phyloP scores from a whole-genome alignment of 2,888 invertebrate genomes.

The Abrostola triplasia region DNA sequence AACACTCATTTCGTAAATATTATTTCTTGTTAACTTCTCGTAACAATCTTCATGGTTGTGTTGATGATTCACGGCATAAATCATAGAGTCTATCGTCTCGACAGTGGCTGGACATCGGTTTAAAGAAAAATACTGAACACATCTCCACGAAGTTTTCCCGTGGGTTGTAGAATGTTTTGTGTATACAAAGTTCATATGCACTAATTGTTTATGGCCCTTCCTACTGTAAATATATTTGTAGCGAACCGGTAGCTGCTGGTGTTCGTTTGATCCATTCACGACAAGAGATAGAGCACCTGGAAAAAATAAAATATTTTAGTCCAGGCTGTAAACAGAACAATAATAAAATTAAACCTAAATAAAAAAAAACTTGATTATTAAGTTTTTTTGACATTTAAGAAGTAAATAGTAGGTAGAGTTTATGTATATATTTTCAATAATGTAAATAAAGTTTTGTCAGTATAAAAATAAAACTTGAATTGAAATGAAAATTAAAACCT shows the following conservation, averaged over 20 bases:
- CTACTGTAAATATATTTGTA: conserved; percentile 87
- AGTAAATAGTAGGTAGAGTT: too few species aligned
- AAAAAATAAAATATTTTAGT: conserved; percentile 43
- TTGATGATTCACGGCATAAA: conserved; percentile 84
- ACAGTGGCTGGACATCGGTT: conserved; percentile 86
- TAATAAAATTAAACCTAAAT: background rate
- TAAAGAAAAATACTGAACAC: conserved; percentile 86
- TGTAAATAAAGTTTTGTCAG: too few species aligned
- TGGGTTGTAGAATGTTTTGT: conserved; percentile 87
- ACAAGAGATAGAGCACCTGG: conserved; percentile 85
- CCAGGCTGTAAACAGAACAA: background rate
- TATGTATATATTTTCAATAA: too few species aligned
- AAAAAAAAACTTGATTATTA: too few species aligned
- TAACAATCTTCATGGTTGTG: conserved; percentile 86
- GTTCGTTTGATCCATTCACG: conserved; percentile 78
- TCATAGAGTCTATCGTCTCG: conserved; percentile 84
- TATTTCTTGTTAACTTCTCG: conserved; percentile 82
- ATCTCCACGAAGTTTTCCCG: conserved; percentile 86
- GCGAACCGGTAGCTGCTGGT: conserved; percentile 75
- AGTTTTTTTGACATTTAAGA: too few species aligned
- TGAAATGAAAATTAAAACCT: conserved; percentile 14
- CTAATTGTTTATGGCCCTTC: conserved; percentile 86
- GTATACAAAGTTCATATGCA: conserved; percentile 86
- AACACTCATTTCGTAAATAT: conserved; percentile 84
- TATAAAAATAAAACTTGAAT: background rate